Percentiles rank a stretch among this genome's conserved stretches.
Conservation (phyloP, 2,888 invertebrate genomes). For the Chalcis sispes region DNA sequence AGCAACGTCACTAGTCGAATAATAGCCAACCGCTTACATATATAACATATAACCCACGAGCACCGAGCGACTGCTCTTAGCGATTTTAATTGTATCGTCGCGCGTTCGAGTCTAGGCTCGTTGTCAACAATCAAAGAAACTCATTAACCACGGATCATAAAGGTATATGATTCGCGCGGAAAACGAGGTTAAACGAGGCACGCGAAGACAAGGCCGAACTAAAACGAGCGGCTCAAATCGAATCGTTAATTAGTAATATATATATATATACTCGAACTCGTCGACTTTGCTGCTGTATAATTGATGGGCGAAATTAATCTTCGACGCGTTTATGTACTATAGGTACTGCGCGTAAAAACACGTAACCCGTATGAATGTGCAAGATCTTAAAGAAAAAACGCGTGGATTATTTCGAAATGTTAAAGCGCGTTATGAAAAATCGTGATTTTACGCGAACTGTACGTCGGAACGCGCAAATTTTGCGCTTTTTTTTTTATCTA, state of each 20-base stretch:
- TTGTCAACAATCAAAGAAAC: conserved; percentile 20
- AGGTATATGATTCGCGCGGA: conserved; percentile 9
- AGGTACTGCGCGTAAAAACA: no score
- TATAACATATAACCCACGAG: background rate
- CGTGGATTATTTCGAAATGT: no score
- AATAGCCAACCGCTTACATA: no score
- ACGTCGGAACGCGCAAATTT: no score
- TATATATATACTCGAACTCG: no score
- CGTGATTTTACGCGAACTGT: no score
- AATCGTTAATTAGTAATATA: conserved; percentile 51
- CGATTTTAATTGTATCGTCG: conserved; percentile 28
- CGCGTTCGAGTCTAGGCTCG: no score
- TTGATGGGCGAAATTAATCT: conserved; percentile 45
- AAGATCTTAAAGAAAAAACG: no score
- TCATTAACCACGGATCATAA: conserved; percentile 25
- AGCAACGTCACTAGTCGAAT: conserved; percentile 2
- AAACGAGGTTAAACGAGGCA: conserved; percentile 29
- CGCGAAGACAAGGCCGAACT: conserved; percentile 12
- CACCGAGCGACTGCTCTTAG: background rate
- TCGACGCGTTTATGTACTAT: no score
- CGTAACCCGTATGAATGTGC: no score
- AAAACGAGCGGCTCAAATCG: conserved; percentile 33
- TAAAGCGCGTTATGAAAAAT: no score
- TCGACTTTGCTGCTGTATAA: conserved; percentile 9
- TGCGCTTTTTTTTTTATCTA: background rate